Percentiles rank a stretch among this genome's conserved stretches.
These are phyloP conservation scores for Poecilus cupreus DNA, from an alignment of 2,888 invertebrate genomes.

Conservation along the genomic window DNA sequence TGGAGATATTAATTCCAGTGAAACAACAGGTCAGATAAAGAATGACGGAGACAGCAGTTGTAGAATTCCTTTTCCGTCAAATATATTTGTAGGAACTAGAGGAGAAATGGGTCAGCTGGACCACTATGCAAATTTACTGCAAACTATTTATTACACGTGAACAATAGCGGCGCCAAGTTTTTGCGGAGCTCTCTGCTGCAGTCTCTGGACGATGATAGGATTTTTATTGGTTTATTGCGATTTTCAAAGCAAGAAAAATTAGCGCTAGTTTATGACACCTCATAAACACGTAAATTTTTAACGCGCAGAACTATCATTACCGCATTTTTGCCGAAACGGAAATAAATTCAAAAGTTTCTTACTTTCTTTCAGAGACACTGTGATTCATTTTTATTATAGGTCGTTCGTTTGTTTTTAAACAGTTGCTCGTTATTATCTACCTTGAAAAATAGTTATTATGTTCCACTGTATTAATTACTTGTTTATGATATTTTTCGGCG, in stretches of 20 bases:
- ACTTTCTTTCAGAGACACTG: no score
- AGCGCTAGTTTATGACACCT: conserved; percentile 18
- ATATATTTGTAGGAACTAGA: neutral
- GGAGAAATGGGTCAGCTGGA: conserved; percentile 43
- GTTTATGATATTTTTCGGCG: no score
- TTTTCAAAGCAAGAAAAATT: conserved; percentile 40
- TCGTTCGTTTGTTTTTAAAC: no score
- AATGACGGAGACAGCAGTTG: neutral
- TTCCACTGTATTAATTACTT: no score
- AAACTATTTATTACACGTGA: conserved; percentile 55
- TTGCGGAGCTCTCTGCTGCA: conserved; percentile 6
- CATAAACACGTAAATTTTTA: conserved; percentile 19
- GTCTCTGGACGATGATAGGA: conserved; percentile 6
- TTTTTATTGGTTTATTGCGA: conserved; percentile 44
- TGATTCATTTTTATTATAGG: no score
- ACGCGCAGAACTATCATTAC: neutral
- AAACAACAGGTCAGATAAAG: neutral
- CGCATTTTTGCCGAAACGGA: neutral
- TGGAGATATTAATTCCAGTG: no score
- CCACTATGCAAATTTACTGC: conserved; percentile 51
- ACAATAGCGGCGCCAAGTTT: conserved; percentile 54
- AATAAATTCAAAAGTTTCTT: neutral
- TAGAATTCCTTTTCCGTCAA: neutral
- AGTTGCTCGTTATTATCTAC: no score
- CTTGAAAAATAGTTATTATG: no score